Evolutionary conservation across 2,797 vertebrate species (phyloP), one percentile per base, ranked within the genome.

Genomic region (Xenops minutus): DNA sequence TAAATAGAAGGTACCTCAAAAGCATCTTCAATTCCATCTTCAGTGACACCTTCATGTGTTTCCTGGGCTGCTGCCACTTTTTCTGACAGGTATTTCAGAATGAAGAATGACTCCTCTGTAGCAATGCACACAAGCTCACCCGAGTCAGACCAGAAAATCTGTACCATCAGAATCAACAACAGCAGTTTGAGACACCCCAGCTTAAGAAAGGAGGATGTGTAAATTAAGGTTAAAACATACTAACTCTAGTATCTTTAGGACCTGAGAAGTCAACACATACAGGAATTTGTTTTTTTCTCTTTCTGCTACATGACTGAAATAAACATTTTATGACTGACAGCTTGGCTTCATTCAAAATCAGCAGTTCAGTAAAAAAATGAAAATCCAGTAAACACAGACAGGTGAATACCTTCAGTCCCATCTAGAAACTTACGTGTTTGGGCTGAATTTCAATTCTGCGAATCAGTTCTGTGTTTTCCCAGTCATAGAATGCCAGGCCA

Each of bases 81-180:
- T 43, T 99, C 99, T 18, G 99, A 98, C 89, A 99, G 91, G 82
- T 99, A 99, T 82, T 99, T 99, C 85, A 99, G 98, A 95, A 99
- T 99, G 97, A 99, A 99, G 98, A 99, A 99, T 18, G 99, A 99
- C 94, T 99, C 99, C 88, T 99, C 99, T 5, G 99, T 99, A 82
- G 99, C 99, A 58, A 99, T 99, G 97, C 99, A 99, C 86, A 99
- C 99, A 55, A 99, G 98, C 96, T 99, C 99, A 71, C 99, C 99
- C 26, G 99, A 99, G 97, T 99, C 99, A 44, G 99, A 99, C 99
- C 99, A 99, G 98, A 99, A 99, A 96, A 99, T 99, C 99, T 99
- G 95, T 12, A 92, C 81, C 20, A 84, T 48, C 43, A 93, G 39
- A 96, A 92, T 68, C 10, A 96, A 46, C 17, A 62, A 72, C 3